These are phyloP conservation scores for Leptopilina drosophilae DNA, from an alignment of 2,888 invertebrate genomes.

Conservation along the genomic window DNA sequence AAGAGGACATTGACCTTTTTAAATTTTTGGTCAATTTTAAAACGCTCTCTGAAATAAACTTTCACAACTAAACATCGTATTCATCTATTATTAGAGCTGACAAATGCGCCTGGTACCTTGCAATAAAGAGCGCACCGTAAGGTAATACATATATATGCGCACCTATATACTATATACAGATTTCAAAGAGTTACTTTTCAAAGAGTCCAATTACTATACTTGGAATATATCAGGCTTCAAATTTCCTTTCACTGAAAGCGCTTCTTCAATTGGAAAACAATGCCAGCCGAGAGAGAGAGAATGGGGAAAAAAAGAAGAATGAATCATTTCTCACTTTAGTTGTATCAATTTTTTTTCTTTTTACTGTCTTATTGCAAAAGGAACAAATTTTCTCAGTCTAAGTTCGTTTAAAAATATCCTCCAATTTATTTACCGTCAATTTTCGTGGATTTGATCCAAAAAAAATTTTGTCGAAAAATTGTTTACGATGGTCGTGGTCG, in stretches of 20 bases:
- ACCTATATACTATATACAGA: slow-evolving; percentile 11
- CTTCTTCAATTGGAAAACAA: not conserved
- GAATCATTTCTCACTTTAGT: not conserved
- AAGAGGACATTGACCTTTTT: not conserved
- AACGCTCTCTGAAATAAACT: slow-evolving; percentile 23
- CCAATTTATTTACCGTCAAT: too few species aligned
- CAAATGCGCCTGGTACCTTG: slow-evolving; percentile 34
- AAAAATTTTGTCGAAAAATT: too few species aligned
- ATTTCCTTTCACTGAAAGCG: slow-evolving; percentile 7
- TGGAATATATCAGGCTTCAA: slow-evolving; percentile 7
- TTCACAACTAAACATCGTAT: slow-evolving; percentile 39
- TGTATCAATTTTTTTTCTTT: too few species aligned
- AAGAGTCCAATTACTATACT: slow-evolving; percentile 24
- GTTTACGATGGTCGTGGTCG: too few species aligned
- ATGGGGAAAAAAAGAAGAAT: not conserved
- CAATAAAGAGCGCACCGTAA: slow-evolving; percentile 38
- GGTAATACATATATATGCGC: not conserved
- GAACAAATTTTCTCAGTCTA: too few species aligned
- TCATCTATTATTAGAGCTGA: slow-evolving; percentile 40
- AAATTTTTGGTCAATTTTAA: slow-evolving; percentile 20
- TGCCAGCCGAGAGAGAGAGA: not conserved
- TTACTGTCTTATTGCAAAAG: too few species aligned
- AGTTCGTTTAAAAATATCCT: too few species aligned
- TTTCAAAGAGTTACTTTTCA: slow-evolving; percentile 36
- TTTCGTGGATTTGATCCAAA: too few species aligned